These are phyloP conservation scores for Furcifer pardalis DNA, from an alignment of 2,797 vertebrate species.

Conservation along the genomic window DNA sequence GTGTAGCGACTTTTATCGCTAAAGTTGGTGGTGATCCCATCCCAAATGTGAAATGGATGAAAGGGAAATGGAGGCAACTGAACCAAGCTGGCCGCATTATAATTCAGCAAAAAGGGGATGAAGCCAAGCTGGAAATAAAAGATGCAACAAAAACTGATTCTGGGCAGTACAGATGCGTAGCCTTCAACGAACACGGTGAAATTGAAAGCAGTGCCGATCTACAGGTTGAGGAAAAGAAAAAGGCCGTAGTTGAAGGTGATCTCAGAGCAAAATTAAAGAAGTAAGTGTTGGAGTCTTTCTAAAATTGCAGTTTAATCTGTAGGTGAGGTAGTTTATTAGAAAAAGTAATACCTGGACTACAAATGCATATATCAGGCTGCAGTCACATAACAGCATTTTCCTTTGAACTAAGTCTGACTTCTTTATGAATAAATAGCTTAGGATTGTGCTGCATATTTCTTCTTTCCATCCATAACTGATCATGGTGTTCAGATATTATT, in stretches of 20 bases:
- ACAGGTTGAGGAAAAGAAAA: slow-evolving; percentile 90
- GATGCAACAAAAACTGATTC: slow-evolving; percentile 95
- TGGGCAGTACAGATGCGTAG: slow-evolving; percentile 93
- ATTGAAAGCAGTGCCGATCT: slow-evolving; percentile 90
- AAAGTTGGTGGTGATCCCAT: slow-evolving; percentile 98
- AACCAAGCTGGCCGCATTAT: slow-evolving; percentile 91
- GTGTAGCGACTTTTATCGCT: slow-evolving; percentile 90
- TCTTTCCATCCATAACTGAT: neutral
- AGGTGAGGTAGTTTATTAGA: neutral
- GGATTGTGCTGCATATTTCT: neutral
- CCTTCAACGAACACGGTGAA: slow-evolving; percentile 92
- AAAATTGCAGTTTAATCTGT: slow-evolving; percentile 16
- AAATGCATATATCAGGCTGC: neutral
- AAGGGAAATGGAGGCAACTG: slow-evolving; percentile 97
- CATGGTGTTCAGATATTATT: neutral
- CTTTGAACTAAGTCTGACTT: neutral
- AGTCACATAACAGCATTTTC: neutral
- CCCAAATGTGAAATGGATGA: slow-evolving; percentile 97
- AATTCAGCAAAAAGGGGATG: slow-evolving; percentile 91
- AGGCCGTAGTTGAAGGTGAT: slow-evolving; percentile 84
- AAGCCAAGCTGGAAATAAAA: slow-evolving; percentile 91
- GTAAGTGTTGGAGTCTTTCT: slow-evolving; percentile 74
- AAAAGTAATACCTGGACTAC: neutral
- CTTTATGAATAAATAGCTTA: neutral
- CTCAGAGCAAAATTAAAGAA: slow-evolving; percentile 95